phyloP scores from a whole-genome alignment of 2,888 invertebrate genomes.

The Orthosia gracilis region DNA sequence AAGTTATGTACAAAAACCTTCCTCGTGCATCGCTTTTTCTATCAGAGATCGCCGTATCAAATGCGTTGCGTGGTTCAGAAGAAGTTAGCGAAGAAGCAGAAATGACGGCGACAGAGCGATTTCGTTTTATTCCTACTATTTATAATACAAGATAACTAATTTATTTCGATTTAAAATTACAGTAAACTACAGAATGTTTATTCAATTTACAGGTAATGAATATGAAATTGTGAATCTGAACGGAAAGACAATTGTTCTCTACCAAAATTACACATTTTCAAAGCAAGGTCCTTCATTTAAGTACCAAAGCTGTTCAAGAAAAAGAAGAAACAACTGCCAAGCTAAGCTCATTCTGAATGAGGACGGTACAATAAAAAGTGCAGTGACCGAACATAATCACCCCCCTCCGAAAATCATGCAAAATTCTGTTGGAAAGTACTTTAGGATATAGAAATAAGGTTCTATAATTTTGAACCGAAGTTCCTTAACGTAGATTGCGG shows the following conservation, averaged over 20 bases:
- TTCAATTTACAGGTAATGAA: slow-evolving; percentile 33
- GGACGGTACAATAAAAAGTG: slow-evolving; percentile 56
- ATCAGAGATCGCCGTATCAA: too few relatives aligned
- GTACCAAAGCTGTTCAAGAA: slow-evolving; percentile 62
- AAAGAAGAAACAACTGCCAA: slow-evolving; percentile 53
- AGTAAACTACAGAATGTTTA: background rate
- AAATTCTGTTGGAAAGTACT: slow-evolving; percentile 25
- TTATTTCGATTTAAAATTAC: background rate
- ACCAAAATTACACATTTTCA: slow-evolving; percentile 60
- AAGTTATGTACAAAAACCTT: too few relatives aligned
- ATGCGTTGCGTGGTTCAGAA: too few relatives aligned
- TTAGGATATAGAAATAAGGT: background rate
- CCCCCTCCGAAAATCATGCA: slow-evolving; percentile 59
- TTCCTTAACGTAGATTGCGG: too few relatives aligned
- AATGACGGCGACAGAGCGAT: too few relatives aligned
- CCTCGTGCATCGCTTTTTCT: too few relatives aligned
- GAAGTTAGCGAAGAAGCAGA: too few relatives aligned
- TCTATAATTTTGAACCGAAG: too few relatives aligned
- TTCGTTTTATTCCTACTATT: background rate
- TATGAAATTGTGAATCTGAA: slow-evolving; percentile 43
- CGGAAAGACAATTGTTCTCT: slow-evolving; percentile 51
- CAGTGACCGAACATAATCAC: slow-evolving; percentile 66
- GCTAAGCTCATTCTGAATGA: slow-evolving; percentile 66
- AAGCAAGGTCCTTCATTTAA: slow-evolving; percentile 46
- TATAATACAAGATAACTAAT: background rate